These are phyloP conservation scores for Folsomia candida DNA, from an alignment of 2,888 invertebrate genomes.

Conservation along the genomic window DNA sequence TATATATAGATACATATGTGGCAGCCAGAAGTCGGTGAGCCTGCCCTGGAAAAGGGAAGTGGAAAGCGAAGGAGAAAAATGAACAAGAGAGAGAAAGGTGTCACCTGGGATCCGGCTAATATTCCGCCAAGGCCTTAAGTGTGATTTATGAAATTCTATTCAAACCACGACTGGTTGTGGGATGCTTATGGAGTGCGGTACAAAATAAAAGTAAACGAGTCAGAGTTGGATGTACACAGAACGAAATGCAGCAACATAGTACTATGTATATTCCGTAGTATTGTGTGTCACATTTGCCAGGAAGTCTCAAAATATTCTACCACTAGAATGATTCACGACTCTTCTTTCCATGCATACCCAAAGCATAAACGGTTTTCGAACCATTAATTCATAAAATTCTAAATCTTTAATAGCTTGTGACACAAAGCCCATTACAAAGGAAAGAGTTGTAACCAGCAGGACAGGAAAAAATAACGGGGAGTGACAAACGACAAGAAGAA, in stretches of 20 bases:
- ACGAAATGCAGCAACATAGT: not conserved
- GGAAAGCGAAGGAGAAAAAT: constrained; percentile 42
- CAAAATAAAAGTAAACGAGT: not conserved
- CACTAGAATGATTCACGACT: not conserved
- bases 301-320: too few species aligned
- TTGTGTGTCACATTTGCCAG: too few species aligned
- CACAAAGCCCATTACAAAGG: not conserved
- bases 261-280: not conserved
- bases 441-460: not conserved
- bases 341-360: not conserved
- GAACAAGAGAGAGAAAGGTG: constrained; percentile 43
- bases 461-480: not conserved
- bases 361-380: not conserved
- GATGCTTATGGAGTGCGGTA: not conserved
- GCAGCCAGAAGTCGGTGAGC: too few species aligned
- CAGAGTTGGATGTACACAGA: not conserved
- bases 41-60: too few species aligned
- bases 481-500: too few species aligned
- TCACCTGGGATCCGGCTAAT: constrained; percentile 50
- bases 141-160: constrained; percentile 49
- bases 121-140: constrained; percentile 45
- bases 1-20: too few species aligned
- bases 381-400: not conserved
- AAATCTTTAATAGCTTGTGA: not conserved
- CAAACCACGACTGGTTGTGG: not conserved